These are phyloP conservation scores for Trissolcus japonicus DNA, from an alignment of 2,888 invertebrate species.

Conservation along the genomic window DNA sequence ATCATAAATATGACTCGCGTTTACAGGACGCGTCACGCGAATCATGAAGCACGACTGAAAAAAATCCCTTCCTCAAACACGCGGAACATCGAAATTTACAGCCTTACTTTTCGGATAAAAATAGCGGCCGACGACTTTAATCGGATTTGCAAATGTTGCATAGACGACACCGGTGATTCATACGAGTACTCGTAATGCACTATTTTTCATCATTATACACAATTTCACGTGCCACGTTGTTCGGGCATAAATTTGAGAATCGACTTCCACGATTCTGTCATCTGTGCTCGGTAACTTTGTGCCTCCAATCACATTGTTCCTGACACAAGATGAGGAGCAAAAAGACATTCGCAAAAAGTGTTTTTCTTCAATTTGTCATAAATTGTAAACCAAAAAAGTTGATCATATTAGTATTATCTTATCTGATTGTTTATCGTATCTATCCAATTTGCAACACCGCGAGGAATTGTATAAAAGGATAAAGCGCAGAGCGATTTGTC, in stretches of 20 bases:
- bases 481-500: background rate
- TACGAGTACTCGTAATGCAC: conserved; percentile 43
- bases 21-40: conserved; percentile 56
- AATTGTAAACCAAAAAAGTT: too few species aligned
- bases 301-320: too few species aligned
- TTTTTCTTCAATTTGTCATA: too few species aligned
- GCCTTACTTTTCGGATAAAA: conserved; percentile 69
- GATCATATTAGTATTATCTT: background rate
- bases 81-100: conserved; percentile 70
- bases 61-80: conserved; percentile 74
- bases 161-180: conserved; percentile 49
- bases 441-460: background rate
- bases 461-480: background rate
- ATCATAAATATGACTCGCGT: conserved; percentile 57
- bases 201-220: conserved; percentile 53
- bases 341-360: too few species aligned
- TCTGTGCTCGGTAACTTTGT: too few species aligned
- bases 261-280: background rate
- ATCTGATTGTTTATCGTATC: background rate
- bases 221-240: conserved; percentile 31
- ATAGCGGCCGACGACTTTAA: conserved; percentile 57
- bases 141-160: conserved; percentile 59
- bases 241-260: conserved; percentile 40
- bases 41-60: conserved; percentile 69
- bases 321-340: too few species aligned